phyloP scores from a whole-genome alignment of 2,797 vertebrate species.

The Myoxocephalus aenaeus region DNA sequence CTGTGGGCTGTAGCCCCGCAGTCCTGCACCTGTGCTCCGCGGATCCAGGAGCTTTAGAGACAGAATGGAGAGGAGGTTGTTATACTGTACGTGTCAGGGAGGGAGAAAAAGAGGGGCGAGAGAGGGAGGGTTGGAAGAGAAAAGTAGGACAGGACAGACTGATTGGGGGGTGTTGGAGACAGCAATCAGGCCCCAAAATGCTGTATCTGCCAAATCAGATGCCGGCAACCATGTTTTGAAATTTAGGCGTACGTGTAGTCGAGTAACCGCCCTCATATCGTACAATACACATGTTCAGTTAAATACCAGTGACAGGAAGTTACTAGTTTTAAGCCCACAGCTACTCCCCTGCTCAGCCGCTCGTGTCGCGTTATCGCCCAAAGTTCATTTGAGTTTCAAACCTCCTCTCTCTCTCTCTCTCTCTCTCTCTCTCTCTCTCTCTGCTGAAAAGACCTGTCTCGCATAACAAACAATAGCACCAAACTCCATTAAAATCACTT shows the following conservation, averaged over 20 bases:
- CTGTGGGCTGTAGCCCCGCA: slow-evolving; percentile 68
- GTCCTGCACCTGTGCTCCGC: slow-evolving; percentile 75
- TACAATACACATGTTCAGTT: slow-evolving; percentile 51
- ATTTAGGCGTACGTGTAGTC: slow-evolving; percentile 26
- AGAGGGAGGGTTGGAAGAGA: slow-evolving; percentile 32
- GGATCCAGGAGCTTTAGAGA: slow-evolving; percentile 68
- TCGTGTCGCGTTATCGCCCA: slow-evolving; percentile 62
- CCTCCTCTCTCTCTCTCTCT: background rate
- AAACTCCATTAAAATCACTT: slow-evolving; percentile 82
- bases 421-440: background rate
- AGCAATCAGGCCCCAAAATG: slow-evolving; percentile 41
- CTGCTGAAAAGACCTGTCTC: slow-evolving; percentile 71
- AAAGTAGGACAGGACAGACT: slow-evolving; percentile 66
- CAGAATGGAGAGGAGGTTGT: slow-evolving; percentile 55
- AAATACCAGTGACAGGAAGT: slow-evolving; percentile 58
- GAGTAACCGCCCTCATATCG: slow-evolving; percentile 23
- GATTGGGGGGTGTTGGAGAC: slow-evolving; percentile 44
- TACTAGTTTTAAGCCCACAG: slow-evolving; percentile 48
- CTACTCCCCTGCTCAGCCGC: slow-evolving; percentile 58
- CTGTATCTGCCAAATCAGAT: slow-evolving; percentile 54
- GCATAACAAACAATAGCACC: slow-evolving; percentile 79
- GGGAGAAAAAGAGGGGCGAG: slow-evolving; percentile 15
- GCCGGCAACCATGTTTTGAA: slow-evolving; percentile 47
- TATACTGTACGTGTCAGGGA: slow-evolving; percentile 37
- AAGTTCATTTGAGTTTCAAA: slow-evolving; percentile 69